Evolutionary conservation across 1,140 invertebrate species (phyloP), one percentile per base, ranked within the genome.

Genomic region (Hyphantria cunea): DNA sequence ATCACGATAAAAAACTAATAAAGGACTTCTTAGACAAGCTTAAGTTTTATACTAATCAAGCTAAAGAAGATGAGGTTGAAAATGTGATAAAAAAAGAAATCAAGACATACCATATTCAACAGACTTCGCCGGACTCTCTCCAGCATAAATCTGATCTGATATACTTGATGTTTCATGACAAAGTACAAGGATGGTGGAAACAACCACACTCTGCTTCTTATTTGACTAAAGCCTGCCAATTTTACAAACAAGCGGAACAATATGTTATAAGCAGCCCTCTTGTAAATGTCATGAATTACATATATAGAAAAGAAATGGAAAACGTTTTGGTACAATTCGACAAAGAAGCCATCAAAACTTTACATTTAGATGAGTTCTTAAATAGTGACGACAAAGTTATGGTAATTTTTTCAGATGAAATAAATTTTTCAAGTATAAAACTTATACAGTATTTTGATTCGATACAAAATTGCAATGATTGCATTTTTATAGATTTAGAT

Each of bases 131-230:
- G 53, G 41, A 47, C 9, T 11, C 32, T n/a, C 14, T 55, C 0
- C 48, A 66, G 15, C 15, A 44, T 10, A 59, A 70, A 31, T 48
- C 52, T 37, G 58, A 70, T 54, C 53, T 58, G 3, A 66, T 70
- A 37, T 70, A 55, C 14, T 33, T 58, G 17, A 58, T 42, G 15
- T 53, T 61, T 34, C 64, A 70, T 48, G 68, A 66, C 11, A 48
- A 53, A 32, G 52, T 70, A 49, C 68, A 70, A 45, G 66, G 66
- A 34, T 70, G 68, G 68, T 70, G 68, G 68, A 66, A 66, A 47
- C n/a, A 45, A 4, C 34, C 53, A 31, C 9, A 13, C 0, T n/a
- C 58, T 14, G 50, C 59, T 3, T 42, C 50, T 0, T 68, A 68
- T 44, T 44, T 68, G 15, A 68, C 55, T 6, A 39, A 68, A 37